Evolutionary conservation across 2,113 vertebrate genomes (phyloP).

Genomic region (Tyrannus savana): DNA sequence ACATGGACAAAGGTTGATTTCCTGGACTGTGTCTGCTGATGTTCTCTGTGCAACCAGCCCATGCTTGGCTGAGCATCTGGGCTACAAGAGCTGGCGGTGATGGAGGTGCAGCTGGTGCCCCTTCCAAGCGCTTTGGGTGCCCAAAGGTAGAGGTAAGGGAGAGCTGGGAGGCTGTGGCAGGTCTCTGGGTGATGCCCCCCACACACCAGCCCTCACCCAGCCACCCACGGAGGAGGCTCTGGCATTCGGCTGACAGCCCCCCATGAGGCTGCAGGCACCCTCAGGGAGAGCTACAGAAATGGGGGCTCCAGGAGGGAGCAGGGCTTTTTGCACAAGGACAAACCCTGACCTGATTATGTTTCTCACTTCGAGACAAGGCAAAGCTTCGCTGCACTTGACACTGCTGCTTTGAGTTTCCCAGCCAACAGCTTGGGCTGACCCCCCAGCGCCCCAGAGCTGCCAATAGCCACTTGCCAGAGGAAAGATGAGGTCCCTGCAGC

Average conservation of each 20-base stretch:
- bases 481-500: rapidly evolving
- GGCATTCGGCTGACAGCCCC: background rate
- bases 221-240: background rate
- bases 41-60: background rate
- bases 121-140: rapidly evolving
- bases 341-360: rapidly evolving
- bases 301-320: background rate
- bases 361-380: rapidly evolving
- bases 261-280: rapidly evolving
- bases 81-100: background rate
- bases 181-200: background rate
- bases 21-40: rapidly evolving
- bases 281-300: rapidly evolving
- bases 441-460: background rate
- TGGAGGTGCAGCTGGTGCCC: background rate
- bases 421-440: background rate
- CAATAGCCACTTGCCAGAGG: background rate
- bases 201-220: rapidly evolving
- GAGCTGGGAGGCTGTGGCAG: background rate
- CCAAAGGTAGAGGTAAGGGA: background rate
- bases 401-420: background rate
- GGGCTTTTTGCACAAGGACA: background rate
- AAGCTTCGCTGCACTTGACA: background rate
- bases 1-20: background rate
- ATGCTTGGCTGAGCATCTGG: background rate